Evolutionary conservation across 2,797 vertebrate genomes (phyloP).

Genomic region (Ceryle rudis): DNA sequence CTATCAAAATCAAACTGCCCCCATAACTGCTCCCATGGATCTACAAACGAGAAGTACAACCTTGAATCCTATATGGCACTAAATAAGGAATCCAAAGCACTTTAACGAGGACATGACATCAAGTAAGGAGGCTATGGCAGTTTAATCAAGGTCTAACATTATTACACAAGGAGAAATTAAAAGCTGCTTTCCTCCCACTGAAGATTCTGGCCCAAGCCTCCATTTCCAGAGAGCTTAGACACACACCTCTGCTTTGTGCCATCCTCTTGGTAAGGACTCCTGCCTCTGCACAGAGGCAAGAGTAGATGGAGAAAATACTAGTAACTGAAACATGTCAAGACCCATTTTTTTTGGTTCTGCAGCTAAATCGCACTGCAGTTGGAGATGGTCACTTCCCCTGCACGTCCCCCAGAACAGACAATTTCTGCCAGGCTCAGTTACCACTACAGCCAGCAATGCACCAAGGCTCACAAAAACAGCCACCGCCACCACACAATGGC

Average conservation of each 20-base stretch:
- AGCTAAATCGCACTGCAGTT: not conserved
- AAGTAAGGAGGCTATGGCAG: not conserved
- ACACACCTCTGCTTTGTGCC: not conserved
- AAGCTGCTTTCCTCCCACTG: not conserved
- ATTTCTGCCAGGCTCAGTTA: not conserved
- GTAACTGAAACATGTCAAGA: not conserved
- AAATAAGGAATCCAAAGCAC: not conserved
- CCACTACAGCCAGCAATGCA: not conserved
- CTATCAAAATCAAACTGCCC: not conserved
- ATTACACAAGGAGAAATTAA: not conserved
- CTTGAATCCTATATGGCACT: not conserved
- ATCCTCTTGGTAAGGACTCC: not conserved
- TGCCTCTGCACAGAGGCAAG: not conserved
- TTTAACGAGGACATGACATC: not conserved
- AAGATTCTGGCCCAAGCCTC: not conserved
- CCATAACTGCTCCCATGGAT: not conserved
- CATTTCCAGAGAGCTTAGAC: not conserved
- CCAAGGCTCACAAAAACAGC: not conserved
- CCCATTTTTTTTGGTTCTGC: not conserved
- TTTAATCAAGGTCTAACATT: not conserved
- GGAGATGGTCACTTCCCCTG: not conserved
- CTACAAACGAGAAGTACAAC: not conserved
- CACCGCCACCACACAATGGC: rapidly evolving
- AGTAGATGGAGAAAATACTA: not conserved
- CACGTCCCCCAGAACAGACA: not conserved